Conservation (phyloP, 2,113 vertebrate genomes). For the Neodontobutis hainanensis region DNA sequence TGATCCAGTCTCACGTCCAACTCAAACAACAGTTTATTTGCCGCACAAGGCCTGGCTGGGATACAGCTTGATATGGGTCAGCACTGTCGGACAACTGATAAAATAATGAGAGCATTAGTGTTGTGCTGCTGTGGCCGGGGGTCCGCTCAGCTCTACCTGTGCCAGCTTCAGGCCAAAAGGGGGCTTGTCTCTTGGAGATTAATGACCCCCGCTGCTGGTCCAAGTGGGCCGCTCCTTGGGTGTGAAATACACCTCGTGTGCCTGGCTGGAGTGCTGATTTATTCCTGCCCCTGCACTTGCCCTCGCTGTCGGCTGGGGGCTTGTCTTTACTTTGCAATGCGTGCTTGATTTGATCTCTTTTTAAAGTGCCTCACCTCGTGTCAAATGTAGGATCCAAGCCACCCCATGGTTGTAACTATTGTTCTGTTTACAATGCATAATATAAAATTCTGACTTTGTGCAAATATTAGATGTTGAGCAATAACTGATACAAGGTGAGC, state of each 20-base stretch:
- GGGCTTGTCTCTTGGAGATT: constrained; percentile 68
- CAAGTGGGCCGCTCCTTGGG: constrained; percentile 60
- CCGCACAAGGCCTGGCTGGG: constrained; percentile 36
- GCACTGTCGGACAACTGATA: constrained; percentile 60
- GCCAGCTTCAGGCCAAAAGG: constrained; percentile 54
- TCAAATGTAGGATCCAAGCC: constrained; percentile 15
- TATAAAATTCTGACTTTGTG: too few relatives aligned
- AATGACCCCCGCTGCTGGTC: constrained; percentile 56
- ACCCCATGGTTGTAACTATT: too few relatives aligned
- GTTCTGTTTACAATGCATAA: too few relatives aligned
- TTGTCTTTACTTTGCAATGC: constrained; percentile 45
- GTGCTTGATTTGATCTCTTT: constrained; percentile 21
- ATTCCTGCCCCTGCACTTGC: constrained; percentile 46
- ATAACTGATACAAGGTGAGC: too few relatives aligned
- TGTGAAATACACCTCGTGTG: constrained; percentile 71
- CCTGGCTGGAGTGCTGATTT: constrained; percentile 69
- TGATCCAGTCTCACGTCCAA: constrained; percentile 22
- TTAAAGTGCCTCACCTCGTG: background rate
- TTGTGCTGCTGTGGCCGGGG: constrained; percentile 33
- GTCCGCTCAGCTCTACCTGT: constrained; percentile 53
- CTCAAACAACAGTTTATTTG: constrained; percentile 24
- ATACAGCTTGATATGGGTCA: constrained; percentile 50
- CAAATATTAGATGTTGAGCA: too few relatives aligned
- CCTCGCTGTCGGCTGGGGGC: constrained; percentile 44
- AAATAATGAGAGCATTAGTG: constrained; percentile 55